Conservation (phyloP, 2,888 invertebrate genomes). For the Pristionchus exspectatus region DNA sequence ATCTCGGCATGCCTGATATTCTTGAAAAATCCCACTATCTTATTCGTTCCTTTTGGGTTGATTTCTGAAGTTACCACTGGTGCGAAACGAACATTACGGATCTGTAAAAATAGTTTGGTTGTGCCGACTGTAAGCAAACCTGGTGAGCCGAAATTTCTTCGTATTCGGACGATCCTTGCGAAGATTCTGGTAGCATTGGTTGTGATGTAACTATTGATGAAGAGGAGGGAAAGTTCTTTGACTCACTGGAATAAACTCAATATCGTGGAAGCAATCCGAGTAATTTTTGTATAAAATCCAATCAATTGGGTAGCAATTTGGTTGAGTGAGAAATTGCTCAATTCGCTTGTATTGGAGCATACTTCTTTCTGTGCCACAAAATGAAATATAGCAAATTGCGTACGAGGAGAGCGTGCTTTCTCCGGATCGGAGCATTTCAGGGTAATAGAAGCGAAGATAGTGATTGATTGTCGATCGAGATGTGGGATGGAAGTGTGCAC, state of each 20-base stretch:
- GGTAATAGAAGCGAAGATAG: slow-evolving; percentile 48
- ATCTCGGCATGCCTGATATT: slow-evolving; percentile 12
- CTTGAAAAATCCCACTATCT: slow-evolving; percentile 32
- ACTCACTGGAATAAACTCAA: background rate
- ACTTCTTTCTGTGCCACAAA: background rate
- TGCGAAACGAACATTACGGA: slow-evolving; percentile 25
- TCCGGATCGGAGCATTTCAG: slow-evolving; percentile 23
- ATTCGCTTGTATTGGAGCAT: background rate
- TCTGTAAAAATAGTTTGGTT: background rate
- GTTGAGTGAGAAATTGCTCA: background rate
- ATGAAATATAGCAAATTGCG: background rate
- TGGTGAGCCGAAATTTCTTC: background rate
- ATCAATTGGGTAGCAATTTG: background rate
- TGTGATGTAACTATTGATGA: background rate
- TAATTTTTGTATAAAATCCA: background rate
- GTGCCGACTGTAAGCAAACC: background rate
- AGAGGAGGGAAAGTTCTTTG: background rate
- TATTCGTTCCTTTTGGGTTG: background rate
- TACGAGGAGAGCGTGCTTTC: slow-evolving; percentile 38
- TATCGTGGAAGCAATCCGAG: background rate
- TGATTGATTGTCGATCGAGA: slow-evolving; percentile 37
- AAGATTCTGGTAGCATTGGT: background rate
- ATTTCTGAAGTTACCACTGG: background rate
- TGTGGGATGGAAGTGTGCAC: background rate
- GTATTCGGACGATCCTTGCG: background rate